These are phyloP conservation scores for Gavialis gangeticus DNA, from an alignment of 2,113 vertebrate genomes.

Conservation along the genomic window DNA sequence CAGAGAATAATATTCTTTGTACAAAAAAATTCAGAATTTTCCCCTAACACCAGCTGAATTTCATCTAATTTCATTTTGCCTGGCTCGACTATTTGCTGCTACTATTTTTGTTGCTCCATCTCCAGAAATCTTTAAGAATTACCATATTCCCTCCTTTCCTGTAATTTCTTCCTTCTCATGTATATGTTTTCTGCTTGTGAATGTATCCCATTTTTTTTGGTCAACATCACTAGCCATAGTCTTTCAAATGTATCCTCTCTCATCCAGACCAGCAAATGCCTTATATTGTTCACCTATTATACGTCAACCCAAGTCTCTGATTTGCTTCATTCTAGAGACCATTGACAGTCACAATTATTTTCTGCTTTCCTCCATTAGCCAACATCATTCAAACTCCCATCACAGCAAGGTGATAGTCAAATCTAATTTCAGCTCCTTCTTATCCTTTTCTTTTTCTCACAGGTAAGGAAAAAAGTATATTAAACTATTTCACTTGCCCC, in stretches of 20 bases:
- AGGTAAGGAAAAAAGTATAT: background rate
- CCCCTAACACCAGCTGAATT: background rate
- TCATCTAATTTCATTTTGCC: background rate
- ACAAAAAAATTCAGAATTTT: background rate
- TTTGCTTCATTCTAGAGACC: background rate
- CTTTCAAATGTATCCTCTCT: background rate
- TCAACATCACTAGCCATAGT: background rate
- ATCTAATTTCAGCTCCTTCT: background rate
- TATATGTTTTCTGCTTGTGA: background rate
- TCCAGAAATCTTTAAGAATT: background rate
- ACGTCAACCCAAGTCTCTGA: background rate
- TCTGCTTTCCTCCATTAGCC: background rate
- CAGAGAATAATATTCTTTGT: background rate
- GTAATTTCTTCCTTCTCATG: background rate
- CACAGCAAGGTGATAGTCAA: background rate
- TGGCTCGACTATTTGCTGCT: background rate
- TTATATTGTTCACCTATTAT: background rate
- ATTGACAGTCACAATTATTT: background rate
- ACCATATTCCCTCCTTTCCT: background rate
- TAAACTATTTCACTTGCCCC: conserved; percentile 19
- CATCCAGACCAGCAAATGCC: background rate
- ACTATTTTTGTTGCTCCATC: background rate
- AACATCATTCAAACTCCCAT: background rate
- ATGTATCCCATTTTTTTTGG: background rate
- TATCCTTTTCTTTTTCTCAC: background rate